Base-by-base conservation (phyloP, 1,140 invertebrate genomes). In the Eurosta solidaginis region DNA sequence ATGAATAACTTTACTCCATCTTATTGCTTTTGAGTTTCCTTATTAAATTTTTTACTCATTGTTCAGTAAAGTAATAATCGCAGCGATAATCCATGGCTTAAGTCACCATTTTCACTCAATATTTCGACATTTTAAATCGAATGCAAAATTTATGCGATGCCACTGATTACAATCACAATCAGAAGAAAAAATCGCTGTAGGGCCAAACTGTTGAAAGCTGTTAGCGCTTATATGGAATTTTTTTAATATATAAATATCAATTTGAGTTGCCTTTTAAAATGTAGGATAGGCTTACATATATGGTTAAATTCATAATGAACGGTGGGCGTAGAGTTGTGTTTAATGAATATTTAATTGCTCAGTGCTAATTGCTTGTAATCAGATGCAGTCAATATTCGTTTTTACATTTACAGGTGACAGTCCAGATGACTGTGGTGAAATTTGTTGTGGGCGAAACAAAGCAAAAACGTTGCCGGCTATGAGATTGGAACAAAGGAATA, bases 341-440 rank as follows among this genome's bases (percentile, higher is more conserved):
- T 68, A 68, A 68, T 68, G 59, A 68, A 68, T 68, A 68, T 68
- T 68, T 68, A 68, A 68, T 68, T 68, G 59, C 5, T 68, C 59
- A 20, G 59, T 68, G 33, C 59, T 68, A 68, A 68, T 68, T 68
- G 59, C 59, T 68, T 20, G 59, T 68, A 68, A 68, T 68, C 59
- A 68, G 14, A 36, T 68, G 59, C 29, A 68, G 59, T 42, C 59
- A 20, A 20, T 10, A 9, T 54, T 27, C 20, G 10, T 17, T 25
- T 25, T 12, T 49, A 49, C 14, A 7, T n/a, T n/a, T n/a, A n/a
- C n/a, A n/a, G n/a, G n/a, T n/a, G n/a, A n/a, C n/a, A n/a, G n/a
- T n/a, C n/a, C n/a, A n/a, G n/a, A n/a, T n/a, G n/a, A n/a, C n/a
- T n/a, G n/a, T n/a, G n/a, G n/a, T n/a, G n/a, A n/a, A n/a, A n/a